Evolutionary conservation across 2,888 invertebrate species (phyloP), one percentile per base, ranked within the genome.

Genomic region (Plagodis dolabraria): DNA sequence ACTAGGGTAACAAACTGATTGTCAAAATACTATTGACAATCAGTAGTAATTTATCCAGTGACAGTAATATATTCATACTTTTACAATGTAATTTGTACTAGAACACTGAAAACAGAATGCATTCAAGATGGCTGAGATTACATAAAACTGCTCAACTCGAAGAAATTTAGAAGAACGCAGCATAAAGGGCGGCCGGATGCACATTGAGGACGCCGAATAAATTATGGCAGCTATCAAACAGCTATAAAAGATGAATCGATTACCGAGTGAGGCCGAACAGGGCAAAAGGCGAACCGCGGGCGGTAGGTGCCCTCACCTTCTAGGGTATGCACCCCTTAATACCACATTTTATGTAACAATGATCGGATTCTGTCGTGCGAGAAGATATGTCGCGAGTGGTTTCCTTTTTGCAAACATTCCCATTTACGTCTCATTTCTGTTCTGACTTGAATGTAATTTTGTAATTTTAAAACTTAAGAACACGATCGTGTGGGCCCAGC

Each of bases 341-440:
- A 78, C 81, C 74, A 78, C 78, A 85, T 73, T 88, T 88, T 87
- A 88, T 87, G 83, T 74, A 79, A 78, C 79, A 81, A 76, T 81
- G 82, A 80, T 80, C 81, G 77, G 82, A 85, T 85, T 85, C 80
- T 84, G 85, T 85, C 83, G 74, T 79, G 79, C 77, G 79, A 80
- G 79, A 80, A 85, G 79, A 85, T 85, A 84, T 85, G 80, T 82
- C 76, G 79, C 72, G 65, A 69, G 80, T 72, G 77, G 79, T 83
- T 79, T 75, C 75, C 79, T 83, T 80, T 83, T 84, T 81, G 80
- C 82, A 77, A 76, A 80, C 76, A 85, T 82, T 76, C 78, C 86
- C 87, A 89, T 91, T 89, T 85, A 86, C 69, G 89, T 90, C 88
- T 86, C 85, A 87, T 89, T 86, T 85, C 80, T 76, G 80, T 77